Evolutionary conservation across 2,888 invertebrate species (phyloP).

Genomic region (Agonum fuliginosum): DNA sequence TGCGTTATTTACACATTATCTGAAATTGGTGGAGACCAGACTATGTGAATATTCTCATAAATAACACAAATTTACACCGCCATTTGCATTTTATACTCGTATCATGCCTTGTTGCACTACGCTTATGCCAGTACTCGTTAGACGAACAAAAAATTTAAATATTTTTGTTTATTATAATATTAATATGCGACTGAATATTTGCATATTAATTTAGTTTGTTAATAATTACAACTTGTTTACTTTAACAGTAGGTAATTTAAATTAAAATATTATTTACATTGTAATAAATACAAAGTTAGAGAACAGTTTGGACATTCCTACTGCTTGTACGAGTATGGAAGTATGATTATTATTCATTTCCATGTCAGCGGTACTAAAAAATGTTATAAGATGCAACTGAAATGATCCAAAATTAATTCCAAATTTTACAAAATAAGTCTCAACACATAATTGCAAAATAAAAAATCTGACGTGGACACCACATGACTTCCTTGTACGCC

Average conservation of each 20-base stretch:
- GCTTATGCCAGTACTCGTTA: neutral
- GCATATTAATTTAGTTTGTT: constrained; percentile 26
- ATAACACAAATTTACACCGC: constrained; percentile 45
- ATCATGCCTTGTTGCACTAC: constrained; percentile 36
- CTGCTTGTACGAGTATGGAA: too few relatives aligned
- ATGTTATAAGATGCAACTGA: too few relatives aligned
- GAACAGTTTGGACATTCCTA: too few relatives aligned
- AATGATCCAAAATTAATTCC: too few relatives aligned
- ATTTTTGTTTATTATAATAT: constrained; percentile 39
- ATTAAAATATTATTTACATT: too few relatives aligned
- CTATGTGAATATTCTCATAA: constrained; percentile 56
- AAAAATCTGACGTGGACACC: too few relatives aligned
- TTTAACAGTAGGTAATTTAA: neutral
- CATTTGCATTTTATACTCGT: constrained; percentile 45
- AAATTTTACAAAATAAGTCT: too few relatives aligned
- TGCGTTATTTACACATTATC: constrained; percentile 24
- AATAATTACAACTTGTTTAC: constrained; percentile 4
- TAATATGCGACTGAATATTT: constrained; percentile 6
- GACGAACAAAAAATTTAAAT: constrained; percentile 7
- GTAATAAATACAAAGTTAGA: too few relatives aligned
- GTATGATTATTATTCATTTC: too few relatives aligned
- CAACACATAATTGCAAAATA: too few relatives aligned
- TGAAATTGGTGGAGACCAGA: constrained; percentile 37
- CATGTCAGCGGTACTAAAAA: too few relatives aligned
- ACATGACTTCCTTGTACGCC: too few relatives aligned